Conservation (phyloP, 2,113 vertebrate species). For the Syrmaticus mikado region DNA sequence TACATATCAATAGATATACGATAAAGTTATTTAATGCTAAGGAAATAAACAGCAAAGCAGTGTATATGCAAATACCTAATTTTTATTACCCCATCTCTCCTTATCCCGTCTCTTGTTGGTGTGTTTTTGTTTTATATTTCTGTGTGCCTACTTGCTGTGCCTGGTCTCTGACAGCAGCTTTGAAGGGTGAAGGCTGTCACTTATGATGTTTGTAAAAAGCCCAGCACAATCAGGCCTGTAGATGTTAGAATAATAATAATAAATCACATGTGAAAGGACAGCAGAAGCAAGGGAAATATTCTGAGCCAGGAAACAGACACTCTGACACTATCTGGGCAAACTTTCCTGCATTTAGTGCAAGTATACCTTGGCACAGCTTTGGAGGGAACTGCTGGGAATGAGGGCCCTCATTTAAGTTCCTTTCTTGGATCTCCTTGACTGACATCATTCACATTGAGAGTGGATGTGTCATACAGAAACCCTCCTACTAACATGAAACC, state of each 20-base stretch:
- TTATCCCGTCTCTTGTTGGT: background rate
- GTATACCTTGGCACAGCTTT: no score
- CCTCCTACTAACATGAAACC: background rate
- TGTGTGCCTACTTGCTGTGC: background rate
- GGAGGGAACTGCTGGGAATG: background rate
- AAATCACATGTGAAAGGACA: background rate
- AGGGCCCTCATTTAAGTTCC: rapidly evolving
- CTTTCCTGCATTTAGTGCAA: background rate
- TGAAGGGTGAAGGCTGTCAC: background rate
- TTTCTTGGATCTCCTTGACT: background rate
- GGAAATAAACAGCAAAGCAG: background rate
- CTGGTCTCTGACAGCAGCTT: background rate
- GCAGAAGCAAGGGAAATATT: background rate
- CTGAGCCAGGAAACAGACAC: background rate
- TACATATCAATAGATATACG: background rate
- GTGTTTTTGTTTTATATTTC: background rate
- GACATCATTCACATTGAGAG: background rate
- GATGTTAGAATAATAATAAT: background rate
- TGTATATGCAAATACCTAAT: rapidly evolving
- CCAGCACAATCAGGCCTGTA: background rate
- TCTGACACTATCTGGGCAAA: background rate
- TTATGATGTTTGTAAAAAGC: background rate
- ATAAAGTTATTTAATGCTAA: background rate
- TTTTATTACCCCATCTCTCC: background rate
- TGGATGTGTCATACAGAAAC: background rate